These are phyloP conservation scores for Lottia gigantea DNA, from an alignment of 2,888 invertebrate genomes.

Conservation along the genomic window DNA sequence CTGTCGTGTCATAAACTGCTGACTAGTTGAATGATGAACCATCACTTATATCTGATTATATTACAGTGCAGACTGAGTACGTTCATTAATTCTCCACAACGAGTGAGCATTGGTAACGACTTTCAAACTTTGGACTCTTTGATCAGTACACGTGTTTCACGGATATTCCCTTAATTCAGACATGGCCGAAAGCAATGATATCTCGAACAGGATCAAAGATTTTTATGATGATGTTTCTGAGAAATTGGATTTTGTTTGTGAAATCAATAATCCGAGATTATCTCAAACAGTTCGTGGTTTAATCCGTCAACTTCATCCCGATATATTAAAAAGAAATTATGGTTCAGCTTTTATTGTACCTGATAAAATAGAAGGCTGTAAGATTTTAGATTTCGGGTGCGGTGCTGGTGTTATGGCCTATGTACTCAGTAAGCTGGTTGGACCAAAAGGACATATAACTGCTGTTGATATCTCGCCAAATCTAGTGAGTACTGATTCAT, in stretches of 20 bases:
- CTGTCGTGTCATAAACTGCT: too few species aligned
- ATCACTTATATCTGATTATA: too few species aligned
- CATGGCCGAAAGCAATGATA: too few species aligned
- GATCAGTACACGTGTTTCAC: too few species aligned
- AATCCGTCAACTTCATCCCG: constrained; percentile 19
- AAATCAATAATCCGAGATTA: constrained; percentile 17
- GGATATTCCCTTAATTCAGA: too few species aligned
- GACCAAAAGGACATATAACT: constrained; percentile 40
- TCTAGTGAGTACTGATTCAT: constrained; percentile 28
- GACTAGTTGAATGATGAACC: too few species aligned
- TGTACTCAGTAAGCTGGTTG: constrained; percentile 46
- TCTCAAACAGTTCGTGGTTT: constrained; percentile 7
- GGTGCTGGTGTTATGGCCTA: constrained; percentile 46
- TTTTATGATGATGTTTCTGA: constrained; percentile 19
- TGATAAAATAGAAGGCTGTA: constrained; percentile 36
- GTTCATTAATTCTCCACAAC: too few species aligned
- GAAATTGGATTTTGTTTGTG: constrained; percentile 12
- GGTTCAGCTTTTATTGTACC: constrained; percentile 46
- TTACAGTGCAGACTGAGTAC: too few species aligned
- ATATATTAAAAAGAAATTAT: constrained; percentile 30
- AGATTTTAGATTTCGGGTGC: constrained; percentile 49
- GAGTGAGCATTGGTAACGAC: too few species aligned
- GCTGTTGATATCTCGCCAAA: constrained; percentile 46
- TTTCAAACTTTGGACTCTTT: too few species aligned
- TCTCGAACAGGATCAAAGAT: background rate